Conservation (phyloP, 2,113 vertebrate species). For the Cebus imitator region DNA sequence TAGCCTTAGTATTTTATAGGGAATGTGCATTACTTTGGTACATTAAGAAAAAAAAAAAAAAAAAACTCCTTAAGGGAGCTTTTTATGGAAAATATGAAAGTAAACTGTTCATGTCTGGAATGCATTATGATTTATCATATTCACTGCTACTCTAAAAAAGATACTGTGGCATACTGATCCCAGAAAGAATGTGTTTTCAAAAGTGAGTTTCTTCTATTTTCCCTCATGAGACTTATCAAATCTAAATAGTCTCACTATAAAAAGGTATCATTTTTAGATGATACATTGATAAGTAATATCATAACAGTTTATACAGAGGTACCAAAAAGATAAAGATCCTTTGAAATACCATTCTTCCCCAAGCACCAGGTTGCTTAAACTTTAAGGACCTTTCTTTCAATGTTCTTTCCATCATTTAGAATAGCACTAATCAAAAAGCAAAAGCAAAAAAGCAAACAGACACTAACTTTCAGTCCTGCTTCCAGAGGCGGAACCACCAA, state of each 20-base stretch:
- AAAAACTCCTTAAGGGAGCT: neutral
- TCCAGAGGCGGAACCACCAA: conserved; percentile 90
- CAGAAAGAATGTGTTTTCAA: conserved; percentile 3
- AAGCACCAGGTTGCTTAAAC: neutral
- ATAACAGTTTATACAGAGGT: conserved; percentile 10
- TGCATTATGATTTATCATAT: neutral
- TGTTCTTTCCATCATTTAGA: conserved; percentile 19
- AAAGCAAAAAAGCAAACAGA: conserved; percentile 44
- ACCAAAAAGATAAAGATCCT: neutral
- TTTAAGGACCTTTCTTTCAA: conserved; percentile 7
- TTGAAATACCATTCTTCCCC: neutral
- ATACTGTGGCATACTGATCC: neutral
- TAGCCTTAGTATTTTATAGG: neutral
- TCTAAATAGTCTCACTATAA: neutral
- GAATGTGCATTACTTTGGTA: neutral
- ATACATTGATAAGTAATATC: neutral
- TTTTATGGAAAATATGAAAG: neutral
- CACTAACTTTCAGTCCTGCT: conserved; percentile 91
- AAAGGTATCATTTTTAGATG: neutral
- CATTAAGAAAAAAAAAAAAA: neutral
- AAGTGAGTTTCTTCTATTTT: conserved; percentile 19
- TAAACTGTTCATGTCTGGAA: neutral
- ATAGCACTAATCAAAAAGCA: neutral
- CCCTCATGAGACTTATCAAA: neutral
- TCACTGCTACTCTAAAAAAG: neutral